Conservation (phyloP, 2,888 invertebrate genomes). For the Diarsia dahlii region DNA sequence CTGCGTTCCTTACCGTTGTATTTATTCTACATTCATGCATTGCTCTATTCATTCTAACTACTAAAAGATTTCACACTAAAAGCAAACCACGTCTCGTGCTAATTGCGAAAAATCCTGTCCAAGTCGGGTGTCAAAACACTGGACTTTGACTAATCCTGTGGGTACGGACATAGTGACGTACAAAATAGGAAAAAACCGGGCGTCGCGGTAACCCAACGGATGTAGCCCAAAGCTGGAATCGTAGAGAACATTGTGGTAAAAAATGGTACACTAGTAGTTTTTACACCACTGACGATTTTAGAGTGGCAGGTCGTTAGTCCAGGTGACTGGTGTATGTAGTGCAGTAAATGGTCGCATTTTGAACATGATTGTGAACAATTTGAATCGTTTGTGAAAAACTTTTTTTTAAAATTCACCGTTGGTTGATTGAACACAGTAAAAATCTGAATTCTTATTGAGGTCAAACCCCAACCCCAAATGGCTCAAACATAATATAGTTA, state of each 20-base stretch:
- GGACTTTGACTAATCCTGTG: slow-evolving; percentile 57
- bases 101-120: slow-evolving; percentile 55
- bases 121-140: slow-evolving; percentile 59
- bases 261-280: slow-evolving; percentile 23
- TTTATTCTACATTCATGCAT: neutral
- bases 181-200: slow-evolving; percentile 45
- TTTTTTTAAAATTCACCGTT: neutral
- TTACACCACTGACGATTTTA: slow-evolving; percentile 40
- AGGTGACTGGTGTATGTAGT: slow-evolving; percentile 7
- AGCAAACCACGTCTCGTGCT: slow-evolving; percentile 30
- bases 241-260: slow-evolving; percentile 40
- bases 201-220: slow-evolving; percentile 42
- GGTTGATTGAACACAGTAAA: neutral
- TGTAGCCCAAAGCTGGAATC: slow-evolving; percentile 34
- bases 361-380: slow-evolving; percentile 15
- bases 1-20: neutral
- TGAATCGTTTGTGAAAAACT: neutral
- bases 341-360: slow-evolving; percentile 19
- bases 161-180: slow-evolving; percentile 19
- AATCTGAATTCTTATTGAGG: neutral
- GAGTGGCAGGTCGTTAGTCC: slow-evolving; percentile 49
- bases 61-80: neutral
- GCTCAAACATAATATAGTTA: no score
- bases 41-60: no score
- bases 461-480: no score